Conservation (phyloP, 1,140 invertebrate genomes). For the Drosophila baimaii region DNA sequence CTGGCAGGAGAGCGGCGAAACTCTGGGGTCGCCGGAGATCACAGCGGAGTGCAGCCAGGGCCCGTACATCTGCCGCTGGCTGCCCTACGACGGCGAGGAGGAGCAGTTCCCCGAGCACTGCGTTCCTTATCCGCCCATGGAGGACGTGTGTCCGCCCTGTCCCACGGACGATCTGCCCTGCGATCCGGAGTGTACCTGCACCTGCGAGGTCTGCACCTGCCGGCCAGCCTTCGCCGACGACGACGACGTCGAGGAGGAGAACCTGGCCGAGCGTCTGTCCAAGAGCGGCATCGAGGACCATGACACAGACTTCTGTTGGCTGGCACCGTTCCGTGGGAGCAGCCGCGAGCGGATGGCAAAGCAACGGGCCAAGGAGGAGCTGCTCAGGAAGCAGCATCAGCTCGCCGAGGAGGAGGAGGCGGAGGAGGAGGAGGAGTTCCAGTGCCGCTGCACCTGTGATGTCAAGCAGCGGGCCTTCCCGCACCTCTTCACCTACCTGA, state of each 20-base stretch:
- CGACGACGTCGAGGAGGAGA: slow-evolving; percentile 46
- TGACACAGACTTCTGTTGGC: slow-evolving; percentile 65
- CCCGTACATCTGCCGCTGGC: slow-evolving; percentile 70
- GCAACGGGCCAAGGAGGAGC: background rate
- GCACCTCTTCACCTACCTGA: slow-evolving; percentile 58
- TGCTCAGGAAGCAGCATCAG: no score
- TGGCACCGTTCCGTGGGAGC: slow-evolving; percentile 54
- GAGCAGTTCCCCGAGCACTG: slow-evolving; percentile 42
- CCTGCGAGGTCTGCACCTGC: slow-evolving; percentile 57
- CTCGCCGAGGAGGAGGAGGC: slow-evolving; percentile 16
- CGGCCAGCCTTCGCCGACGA: slow-evolving; percentile 14
- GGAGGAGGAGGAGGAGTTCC: slow-evolving; percentile 2
- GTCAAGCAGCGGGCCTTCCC: slow-evolving; percentile 38
- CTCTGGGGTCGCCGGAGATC: slow-evolving; percentile 40
- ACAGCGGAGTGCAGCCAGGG: slow-evolving; percentile 74
- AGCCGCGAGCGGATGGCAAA: slow-evolving; percentile 1
- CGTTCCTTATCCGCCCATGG: slow-evolving; percentile 47
- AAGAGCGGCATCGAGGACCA: slow-evolving; percentile 54
- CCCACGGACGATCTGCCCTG: slow-evolving; percentile 19
- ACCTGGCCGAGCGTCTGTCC: slow-evolving; percentile 38
- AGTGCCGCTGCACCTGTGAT: slow-evolving; percentile 43
- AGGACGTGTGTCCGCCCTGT: slow-evolving; percentile 50
- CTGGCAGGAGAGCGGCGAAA: slow-evolving; percentile 8
- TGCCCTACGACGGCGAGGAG: slow-evolving; percentile 48
- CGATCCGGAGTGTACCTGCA: slow-evolving; percentile 63